Conservation (phyloP, 2,797 vertebrate genomes). For the Oreochromis mossambicus region DNA sequence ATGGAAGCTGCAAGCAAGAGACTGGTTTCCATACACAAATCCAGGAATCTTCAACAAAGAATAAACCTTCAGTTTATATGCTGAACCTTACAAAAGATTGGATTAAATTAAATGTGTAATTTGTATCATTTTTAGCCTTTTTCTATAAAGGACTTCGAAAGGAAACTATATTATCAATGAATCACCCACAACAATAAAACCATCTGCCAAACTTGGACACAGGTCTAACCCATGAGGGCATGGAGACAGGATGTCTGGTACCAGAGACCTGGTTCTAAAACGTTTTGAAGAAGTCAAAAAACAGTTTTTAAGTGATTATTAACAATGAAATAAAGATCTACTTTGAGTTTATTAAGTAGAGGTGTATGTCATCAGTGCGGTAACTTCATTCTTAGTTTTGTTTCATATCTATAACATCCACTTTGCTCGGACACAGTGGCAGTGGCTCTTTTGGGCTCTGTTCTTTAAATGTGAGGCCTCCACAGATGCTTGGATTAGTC, state of each 20-base stretch:
- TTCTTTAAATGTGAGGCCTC: not conserved
- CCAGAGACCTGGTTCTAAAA: not conserved
- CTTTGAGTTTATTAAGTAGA: fast-evolving
- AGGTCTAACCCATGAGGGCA: not conserved
- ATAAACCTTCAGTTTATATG: not conserved
- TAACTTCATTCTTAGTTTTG: not conserved
- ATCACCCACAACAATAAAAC: not conserved
- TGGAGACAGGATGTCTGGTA: not conserved
- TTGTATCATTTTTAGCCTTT: not conserved
- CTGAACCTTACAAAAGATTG: fast-evolving
- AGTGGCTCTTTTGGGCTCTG: not conserved
- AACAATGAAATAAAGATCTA: not conserved
- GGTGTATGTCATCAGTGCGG: fast-evolving
- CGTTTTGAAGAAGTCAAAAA: not conserved
- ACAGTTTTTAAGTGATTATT: not conserved
- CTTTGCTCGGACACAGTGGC: not conserved
- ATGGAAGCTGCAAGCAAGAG: not conserved
- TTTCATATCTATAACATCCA: not conserved
- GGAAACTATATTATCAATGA: not conserved
- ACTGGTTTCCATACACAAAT: not conserved
- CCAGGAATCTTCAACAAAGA: not conserved
- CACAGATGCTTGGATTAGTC: not conserved
- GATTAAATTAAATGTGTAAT: not conserved
- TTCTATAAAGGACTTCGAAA: fast-evolving
- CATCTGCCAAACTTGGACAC: not conserved